Evolutionary conservation across 2,797 vertebrate species (phyloP).

Genomic region (Heterohyrax brucei): DNA sequence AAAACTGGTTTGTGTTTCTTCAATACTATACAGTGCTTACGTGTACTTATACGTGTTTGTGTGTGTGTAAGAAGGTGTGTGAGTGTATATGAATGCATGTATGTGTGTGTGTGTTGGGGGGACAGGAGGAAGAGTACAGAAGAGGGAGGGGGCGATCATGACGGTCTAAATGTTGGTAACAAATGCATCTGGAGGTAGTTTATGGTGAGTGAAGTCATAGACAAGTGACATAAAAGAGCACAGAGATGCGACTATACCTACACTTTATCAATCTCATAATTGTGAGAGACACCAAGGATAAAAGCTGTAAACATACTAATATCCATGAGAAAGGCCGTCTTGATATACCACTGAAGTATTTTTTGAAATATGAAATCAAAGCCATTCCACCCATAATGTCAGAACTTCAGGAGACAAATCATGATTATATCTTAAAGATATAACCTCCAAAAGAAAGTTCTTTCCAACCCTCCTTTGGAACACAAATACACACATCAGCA

Average conservation of each 20-base stretch:
- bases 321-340: neutral
- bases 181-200: neutral
- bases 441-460: conserved; percentile 20
- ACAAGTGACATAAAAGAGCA: neutral
- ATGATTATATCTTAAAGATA: neutral
- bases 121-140: too few species aligned
- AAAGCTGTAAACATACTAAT: neutral
- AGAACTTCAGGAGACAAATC: neutral
- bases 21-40: too few species aligned
- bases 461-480: neutral
- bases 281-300: neutral
- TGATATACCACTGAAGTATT: neutral
- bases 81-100: neutral
- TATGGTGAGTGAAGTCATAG: neutral
- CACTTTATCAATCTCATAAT: neutral
- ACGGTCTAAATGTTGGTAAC: neutral
- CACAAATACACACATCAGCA: neutral
- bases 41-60: neutral
- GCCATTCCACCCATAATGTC: neutral
- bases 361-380: neutral
- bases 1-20: too few species aligned
- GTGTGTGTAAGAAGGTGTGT: neutral
- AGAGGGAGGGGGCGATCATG: neutral
- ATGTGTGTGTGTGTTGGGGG: neutral
- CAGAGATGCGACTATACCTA: neutral